Percentiles rank a stretch among this genome's conserved stretches.
phyloP scores from a whole-genome alignment of 2,797 vertebrate species.

The Urocyon cinereoargenteus region DNA sequence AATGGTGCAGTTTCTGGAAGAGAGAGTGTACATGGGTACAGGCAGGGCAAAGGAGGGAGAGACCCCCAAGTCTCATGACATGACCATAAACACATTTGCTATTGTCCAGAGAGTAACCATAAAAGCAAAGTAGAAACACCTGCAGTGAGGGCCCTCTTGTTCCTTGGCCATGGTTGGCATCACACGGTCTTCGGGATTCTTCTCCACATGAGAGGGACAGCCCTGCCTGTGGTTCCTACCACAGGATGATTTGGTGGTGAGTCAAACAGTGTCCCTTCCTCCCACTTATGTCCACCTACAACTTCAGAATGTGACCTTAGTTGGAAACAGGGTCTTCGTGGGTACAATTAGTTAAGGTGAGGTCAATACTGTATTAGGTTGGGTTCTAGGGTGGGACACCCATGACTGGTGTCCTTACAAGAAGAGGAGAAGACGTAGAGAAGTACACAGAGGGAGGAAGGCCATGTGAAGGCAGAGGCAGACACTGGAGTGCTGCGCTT shows the following conservation, averaged over 20 bases:
- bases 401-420: neutral
- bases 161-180: neutral
- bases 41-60: neutral
- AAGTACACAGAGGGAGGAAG: neutral
- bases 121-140: too few relatives aligned
- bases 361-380: neutral
- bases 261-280: neutral
- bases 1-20: neutral
- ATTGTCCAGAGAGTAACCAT: neutral
- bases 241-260: neutral
- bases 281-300: neutral
- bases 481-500: neutral
- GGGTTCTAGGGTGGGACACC: neutral
- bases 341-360: neutral
- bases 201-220: neutral
- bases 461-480: neutral
- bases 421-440: neutral
- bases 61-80: too few relatives aligned
- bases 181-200: neutral
- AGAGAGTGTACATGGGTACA: neutral
- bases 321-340: neutral
- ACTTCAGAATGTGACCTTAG: neutral
- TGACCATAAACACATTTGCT: too few relatives aligned
- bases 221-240: neutral
- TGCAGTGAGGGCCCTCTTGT: neutral